phyloP scores from a whole-genome alignment of 2,797 vertebrate genomes.

The Pantherophis vulpinus region DNA sequence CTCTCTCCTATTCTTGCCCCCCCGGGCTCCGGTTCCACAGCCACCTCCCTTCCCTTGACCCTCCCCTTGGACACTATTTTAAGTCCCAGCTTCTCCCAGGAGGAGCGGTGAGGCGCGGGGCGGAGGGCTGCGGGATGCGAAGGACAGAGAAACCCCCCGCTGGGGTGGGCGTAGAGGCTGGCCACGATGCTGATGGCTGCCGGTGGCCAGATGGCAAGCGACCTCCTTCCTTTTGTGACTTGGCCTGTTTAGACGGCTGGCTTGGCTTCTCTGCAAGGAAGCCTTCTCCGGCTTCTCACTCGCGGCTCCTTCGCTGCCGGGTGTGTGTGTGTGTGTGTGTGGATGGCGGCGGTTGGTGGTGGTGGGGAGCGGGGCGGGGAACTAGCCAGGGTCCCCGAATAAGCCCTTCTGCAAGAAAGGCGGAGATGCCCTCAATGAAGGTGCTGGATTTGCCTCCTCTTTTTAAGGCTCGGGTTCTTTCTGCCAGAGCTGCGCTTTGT shows the following conservation, averaged over 20 bases:
- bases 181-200: neutral
- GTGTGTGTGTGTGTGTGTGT: no score
- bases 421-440: neutral
- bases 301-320: neutral
- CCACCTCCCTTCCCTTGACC: neutral
- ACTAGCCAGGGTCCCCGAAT: neutral
- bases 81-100: neutral
- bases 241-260: constrained; percentile 19
- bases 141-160: neutral
- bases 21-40: neutral
- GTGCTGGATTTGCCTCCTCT: neutral
- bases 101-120: neutral
- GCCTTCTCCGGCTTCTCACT: neutral
- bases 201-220: constrained; percentile 41
- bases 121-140: neutral
- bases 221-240: constrained; percentile 19
- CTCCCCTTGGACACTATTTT: neutral
- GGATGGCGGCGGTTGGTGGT: neutral
- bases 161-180: neutral
- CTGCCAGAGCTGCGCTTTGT: neutral
- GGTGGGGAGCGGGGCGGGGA: neutral
- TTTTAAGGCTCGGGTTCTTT: neutral
- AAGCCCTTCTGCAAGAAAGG: neutral
- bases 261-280: constrained; percentile 22
- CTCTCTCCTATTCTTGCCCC: neutral